Evolutionary conservation across 2,113 vertebrate genomes (phyloP).

Genomic region (Platichthys flesus): DNA sequence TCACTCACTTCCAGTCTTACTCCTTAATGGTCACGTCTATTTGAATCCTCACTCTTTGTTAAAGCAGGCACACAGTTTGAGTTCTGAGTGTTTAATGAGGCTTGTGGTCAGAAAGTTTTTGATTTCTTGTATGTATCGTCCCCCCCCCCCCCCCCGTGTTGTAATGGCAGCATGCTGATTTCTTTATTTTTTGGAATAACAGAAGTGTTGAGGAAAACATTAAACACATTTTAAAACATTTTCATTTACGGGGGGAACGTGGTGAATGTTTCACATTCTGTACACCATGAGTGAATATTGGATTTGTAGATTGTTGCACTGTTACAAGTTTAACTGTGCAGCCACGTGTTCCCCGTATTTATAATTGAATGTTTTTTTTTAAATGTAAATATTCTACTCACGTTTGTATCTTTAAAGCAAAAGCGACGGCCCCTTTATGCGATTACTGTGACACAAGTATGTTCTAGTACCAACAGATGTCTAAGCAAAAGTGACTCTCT

Average conservation of each 20-base stretch:
- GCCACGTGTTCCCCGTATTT: conserved; percentile 20
- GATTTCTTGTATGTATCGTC: background rate
- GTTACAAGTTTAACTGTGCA: background rate
- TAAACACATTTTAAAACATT: background rate
- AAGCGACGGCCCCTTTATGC: background rate
- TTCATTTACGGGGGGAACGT: background rate
- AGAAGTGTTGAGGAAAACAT: conserved; percentile 4
- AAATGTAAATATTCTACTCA: background rate
- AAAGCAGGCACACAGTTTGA: conserved; percentile 23
- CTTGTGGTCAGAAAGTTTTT: background rate
- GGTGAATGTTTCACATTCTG: conserved; percentile 2
- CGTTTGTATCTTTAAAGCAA: conserved; percentile 11
- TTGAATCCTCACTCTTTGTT: conserved; percentile 11
- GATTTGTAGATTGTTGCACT: background rate
- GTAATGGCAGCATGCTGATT: background rate
- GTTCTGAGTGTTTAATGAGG: conserved; percentile 7
- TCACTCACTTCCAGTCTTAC: conserved; percentile 6
- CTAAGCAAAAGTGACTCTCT: background rate
- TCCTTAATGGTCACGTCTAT: background rate
- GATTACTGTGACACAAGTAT: background rate
- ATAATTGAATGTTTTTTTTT: background rate
- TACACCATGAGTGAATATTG: background rate
- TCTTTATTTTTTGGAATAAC: background rate
- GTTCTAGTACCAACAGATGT: conserved; percentile 3
- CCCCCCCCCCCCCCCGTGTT: background rate